Conservation (phyloP, 2,113 vertebrate species). For the Podarcis muralis region DNA sequence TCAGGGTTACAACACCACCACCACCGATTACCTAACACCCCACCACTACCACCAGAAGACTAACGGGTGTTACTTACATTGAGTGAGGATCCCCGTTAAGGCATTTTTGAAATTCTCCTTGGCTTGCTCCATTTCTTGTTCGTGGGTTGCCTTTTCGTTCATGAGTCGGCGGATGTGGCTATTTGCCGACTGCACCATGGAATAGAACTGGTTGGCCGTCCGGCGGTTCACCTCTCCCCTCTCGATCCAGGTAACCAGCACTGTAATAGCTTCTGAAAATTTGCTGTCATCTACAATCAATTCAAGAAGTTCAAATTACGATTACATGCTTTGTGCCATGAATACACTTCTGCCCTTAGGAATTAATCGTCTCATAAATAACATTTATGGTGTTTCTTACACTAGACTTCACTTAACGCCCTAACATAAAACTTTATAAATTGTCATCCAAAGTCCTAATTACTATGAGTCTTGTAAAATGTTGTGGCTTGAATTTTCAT, state of each 20-base stretch:
- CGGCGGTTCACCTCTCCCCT: slow-evolving; percentile 88
- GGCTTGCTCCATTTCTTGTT: slow-evolving; percentile 88
- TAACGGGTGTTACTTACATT: slow-evolving; percentile 85
- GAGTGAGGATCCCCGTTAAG: slow-evolving; percentile 86
- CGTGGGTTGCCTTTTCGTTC: slow-evolving; percentile 87
- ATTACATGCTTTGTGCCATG: slow-evolving; percentile 18
- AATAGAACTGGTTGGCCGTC: slow-evolving; percentile 89
- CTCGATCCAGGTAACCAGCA: slow-evolving; percentile 88
- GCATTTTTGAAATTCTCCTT: slow-evolving; percentile 89
- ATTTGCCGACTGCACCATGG: slow-evolving; percentile 90
- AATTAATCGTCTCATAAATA: slow-evolving; percentile 60
- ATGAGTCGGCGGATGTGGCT: slow-evolving; percentile 88
- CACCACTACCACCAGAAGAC: slow-evolving; percentile 41
- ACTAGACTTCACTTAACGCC: slow-evolving; percentile 24
- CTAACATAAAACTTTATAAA: slow-evolving; percentile 29
- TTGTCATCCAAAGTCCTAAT: slow-evolving; percentile 38
- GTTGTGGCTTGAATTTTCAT: neutral
- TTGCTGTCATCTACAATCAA: slow-evolving; percentile 86
- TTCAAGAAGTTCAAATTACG: slow-evolving; percentile 48
- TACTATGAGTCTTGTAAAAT: slow-evolving; percentile 34
- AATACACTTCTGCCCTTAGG: slow-evolving; percentile 7
- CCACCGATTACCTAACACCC: slow-evolving; percentile 61
- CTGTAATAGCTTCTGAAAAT: slow-evolving; percentile 87
- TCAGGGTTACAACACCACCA: slow-evolving; percentile 62
- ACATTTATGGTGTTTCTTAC: slow-evolving; percentile 27